Evolutionary conservation across 2,888 invertebrate species (phyloP), one percentile per base, ranked within the genome.

Genomic region (Adelognathus sp.): DNA sequence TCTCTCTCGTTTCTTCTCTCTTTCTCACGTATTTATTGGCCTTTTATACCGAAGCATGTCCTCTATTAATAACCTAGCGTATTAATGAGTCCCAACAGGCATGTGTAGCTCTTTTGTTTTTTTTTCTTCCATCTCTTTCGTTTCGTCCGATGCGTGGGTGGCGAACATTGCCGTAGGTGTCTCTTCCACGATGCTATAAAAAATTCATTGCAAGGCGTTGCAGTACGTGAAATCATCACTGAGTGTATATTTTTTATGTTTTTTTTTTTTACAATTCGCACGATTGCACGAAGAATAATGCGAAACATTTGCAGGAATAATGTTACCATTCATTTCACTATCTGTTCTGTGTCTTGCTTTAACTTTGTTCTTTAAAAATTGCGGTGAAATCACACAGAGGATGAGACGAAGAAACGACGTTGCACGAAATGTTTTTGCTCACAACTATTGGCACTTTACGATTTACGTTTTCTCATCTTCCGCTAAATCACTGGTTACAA

Each of bases 21-120:
- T 39, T 60, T 54, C 70, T 66, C 70, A 16, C 73, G 79, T 79
- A 82, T 86, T 89, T 85, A 86, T 82, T 86, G 82, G 82, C 83
- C 85, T 84, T 86, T 87, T 83, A 87, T 88, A 87, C 85, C 84
- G 70, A 83, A 80, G 80, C 85, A 83, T 83, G 86, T 87, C 86
- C 86, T 84, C 86, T 89, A 87, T 89, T 89, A 88, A 88, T 88
- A 88, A 87, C 86, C 82, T 80, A 76, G 69, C 76, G 84, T 84
- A 86, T 87, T 87, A 87, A 87, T 86, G 85, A 87, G 84, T 85
- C 81, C 80, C 75, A 72, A 67, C 52, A 69, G 71, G 67, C 63
- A 79, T 24, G 54, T 72, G 36, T 58, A 41, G 24, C 44, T 31
- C 9, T 54, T 69, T 41, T 39, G 21, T 46, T 58, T 72, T 69